Evolutionary conservation across 2,797 vertebrate species (phyloP).

Genomic region (Microctenopoma lineatum): DNA sequence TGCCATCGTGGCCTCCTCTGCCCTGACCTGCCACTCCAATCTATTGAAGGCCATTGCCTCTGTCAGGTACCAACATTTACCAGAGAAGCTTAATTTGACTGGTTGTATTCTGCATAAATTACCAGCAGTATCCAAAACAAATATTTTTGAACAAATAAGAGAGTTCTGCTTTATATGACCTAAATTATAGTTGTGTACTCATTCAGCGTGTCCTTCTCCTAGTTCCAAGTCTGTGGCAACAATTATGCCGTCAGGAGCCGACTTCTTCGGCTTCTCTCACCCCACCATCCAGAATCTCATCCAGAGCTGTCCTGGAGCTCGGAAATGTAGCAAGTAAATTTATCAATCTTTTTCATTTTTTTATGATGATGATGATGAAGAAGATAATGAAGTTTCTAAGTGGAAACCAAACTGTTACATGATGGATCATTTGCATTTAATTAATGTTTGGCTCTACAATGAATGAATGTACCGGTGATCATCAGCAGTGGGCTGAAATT

Average conservation of each 20-base stretch:
- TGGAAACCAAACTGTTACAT: neutral
- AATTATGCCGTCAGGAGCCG: slow-evolving; percentile 85
- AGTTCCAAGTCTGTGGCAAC: slow-evolving; percentile 80
- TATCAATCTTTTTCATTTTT: neutral
- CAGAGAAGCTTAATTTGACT: neutral
- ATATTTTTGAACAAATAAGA: neutral
- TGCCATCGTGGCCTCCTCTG: slow-evolving; percentile 86
- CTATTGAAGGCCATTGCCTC: slow-evolving; percentile 86
- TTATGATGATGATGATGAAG: neutral
- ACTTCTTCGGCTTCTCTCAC: slow-evolving; percentile 94
- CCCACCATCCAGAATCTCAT: slow-evolving; percentile 92
- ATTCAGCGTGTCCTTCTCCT: slow-evolving; percentile 1
- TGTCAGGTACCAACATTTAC: slow-evolving; percentile 71
- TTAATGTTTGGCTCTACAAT: too few relatives aligned
- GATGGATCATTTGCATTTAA: too few relatives aligned
- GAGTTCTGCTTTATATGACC: neutral
- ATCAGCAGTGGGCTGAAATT: too few relatives aligned
- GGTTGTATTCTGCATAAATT: neutral
- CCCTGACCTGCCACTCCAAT: slow-evolving; percentile 86
- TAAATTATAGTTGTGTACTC: neutral
- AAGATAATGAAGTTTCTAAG: too few relatives aligned
- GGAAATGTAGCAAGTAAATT: slow-evolving; percentile 89
- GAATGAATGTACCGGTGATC: too few relatives aligned
- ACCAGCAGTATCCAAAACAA: neutral
- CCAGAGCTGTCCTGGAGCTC: slow-evolving; percentile 92